Evolutionary conservation across 2,113 vertebrate genomes (phyloP).

Genomic region (Tetrao urogallus): DNA sequence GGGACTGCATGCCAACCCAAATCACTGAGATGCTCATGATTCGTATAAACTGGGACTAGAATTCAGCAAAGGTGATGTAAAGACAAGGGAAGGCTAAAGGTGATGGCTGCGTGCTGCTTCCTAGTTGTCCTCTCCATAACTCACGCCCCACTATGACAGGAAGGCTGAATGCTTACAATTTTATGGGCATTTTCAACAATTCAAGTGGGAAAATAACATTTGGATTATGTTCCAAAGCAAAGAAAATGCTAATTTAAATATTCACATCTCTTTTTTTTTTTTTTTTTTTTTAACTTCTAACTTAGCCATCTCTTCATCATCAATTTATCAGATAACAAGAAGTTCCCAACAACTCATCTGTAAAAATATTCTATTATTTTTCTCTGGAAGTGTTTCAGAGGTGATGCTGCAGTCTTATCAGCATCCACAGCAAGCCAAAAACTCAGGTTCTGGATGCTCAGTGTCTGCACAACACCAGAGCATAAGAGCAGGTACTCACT

Average conservation of each 20-base stretch:
- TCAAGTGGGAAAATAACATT: neutral
- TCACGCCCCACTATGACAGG: neutral
- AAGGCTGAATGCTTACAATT: neutral
- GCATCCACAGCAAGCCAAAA: neutral
- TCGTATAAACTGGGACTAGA: neutral
- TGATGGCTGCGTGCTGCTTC: neutral
- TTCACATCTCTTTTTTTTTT: neutral
- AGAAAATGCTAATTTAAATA: neutral
- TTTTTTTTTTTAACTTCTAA: neutral
- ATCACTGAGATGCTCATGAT: neutral
- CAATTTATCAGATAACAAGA: neutral
- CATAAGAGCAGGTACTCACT: neutral
- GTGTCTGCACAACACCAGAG: neutral
- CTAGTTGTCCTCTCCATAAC: neutral
- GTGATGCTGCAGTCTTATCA: neutral
- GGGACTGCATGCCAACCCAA: neutral
- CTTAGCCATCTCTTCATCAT: neutral
- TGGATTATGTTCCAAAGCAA: neutral
- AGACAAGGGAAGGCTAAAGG: neutral
- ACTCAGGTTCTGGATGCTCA: neutral
- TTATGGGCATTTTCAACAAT: neutral
- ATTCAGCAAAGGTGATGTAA: neutral
- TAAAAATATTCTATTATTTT: neutral
- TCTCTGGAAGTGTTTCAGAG: neutral
- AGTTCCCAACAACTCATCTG: neutral